A percentile compares a stretch with the other conserved stretches of the same genome.
Evolutionary conservation across 2,797 vertebrate genomes (phyloP).

Genomic region (Danionella dracula): DNA sequence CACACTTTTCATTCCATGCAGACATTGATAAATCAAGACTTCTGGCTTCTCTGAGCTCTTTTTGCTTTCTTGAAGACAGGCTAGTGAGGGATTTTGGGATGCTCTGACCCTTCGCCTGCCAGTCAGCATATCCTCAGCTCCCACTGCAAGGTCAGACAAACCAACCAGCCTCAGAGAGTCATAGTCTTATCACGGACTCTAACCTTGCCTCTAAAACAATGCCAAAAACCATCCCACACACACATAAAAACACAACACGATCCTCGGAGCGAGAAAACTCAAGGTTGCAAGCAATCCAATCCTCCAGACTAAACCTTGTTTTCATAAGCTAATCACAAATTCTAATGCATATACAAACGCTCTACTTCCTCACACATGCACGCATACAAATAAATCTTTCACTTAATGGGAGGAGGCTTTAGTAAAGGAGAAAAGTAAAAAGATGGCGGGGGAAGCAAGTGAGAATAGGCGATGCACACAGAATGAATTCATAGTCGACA

Average conservation of each 20-base stretch:
- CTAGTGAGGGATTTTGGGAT: slow-evolving; percentile 41
- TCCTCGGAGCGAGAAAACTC: slow-evolving; percentile 50
- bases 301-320: slow-evolving; percentile 59
- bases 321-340: slow-evolving; percentile 52
- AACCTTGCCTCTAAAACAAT: slow-evolving; percentile 40
- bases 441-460: background rate
- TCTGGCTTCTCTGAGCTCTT: background rate
- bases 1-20: too few relatives aligned
- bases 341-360: background rate
- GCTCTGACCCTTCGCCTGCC: slow-evolving; percentile 51
- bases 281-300: slow-evolving; percentile 46
- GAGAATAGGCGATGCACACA: slow-evolving; percentile 44
- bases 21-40: background rate
- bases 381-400: background rate
- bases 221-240: slow-evolving; percentile 2
- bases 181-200: slow-evolving; percentile 61
- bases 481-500: slow-evolving; percentile 54
- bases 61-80: background rate
- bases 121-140: slow-evolving; percentile 53
- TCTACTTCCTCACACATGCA: background rate
- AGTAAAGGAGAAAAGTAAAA: background rate
- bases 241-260: background rate
- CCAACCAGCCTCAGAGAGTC: slow-evolving; percentile 34
- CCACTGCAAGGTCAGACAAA: slow-evolving; percentile 62
- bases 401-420: background rate